phyloP scores from a whole-genome alignment of 2,113 vertebrate species.

The Urocynchramus pylzowi region DNA sequence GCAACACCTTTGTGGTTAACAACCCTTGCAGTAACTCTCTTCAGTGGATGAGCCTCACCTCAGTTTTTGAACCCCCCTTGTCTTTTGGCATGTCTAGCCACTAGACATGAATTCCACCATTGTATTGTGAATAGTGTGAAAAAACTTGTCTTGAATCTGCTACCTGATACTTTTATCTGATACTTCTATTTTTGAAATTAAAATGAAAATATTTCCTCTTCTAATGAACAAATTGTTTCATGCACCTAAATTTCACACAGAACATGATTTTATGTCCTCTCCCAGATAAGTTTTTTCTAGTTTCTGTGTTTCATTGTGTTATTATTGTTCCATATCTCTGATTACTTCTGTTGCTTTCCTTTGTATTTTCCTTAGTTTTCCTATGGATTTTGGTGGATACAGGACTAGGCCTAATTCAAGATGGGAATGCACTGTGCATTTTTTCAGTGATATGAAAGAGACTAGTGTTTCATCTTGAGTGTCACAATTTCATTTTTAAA shows the following conservation, averaged over 20 bases:
- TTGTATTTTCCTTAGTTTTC: background rate
- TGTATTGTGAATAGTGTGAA: background rate
- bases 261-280: background rate
- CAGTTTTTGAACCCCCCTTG: background rate
- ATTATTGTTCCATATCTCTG: background rate
- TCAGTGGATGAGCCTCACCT: background rate
- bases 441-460: background rate
- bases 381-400: background rate
- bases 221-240: fast-evolving
- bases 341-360: background rate
- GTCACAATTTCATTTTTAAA: background rate
- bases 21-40: background rate
- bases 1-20: background rate
- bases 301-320: background rate
- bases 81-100: background rate
- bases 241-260: background rate
- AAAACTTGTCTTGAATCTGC: background rate
- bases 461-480: background rate
- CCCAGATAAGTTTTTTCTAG: background rate
- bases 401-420: background rate
- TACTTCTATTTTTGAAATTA: background rate
- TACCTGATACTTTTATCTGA: background rate
- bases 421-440: background rate
- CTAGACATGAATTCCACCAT: background rate
- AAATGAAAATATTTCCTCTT: background rate